Evolutionary conservation across 2,888 invertebrate genomes (phyloP), one percentile per base, ranked within the genome.

Genomic region (Lampropteryx suffumata): DNA sequence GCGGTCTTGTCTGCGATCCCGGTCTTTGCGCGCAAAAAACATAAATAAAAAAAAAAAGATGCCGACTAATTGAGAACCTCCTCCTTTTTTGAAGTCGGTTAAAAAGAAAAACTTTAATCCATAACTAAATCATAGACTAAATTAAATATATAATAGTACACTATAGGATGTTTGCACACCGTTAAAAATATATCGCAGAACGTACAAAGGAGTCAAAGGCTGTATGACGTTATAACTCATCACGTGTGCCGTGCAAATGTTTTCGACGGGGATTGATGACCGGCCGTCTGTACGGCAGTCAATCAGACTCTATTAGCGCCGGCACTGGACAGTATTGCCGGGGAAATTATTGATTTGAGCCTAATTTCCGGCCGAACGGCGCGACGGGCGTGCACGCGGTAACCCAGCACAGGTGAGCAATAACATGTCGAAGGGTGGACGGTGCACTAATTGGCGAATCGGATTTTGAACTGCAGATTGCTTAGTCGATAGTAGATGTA

Each of bases 331-430:
- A 74, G 72, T 69, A 68, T 67, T 69, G 69, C 68, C 64, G 64
- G 73, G 84, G 87, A 88, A 87, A 87, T 89, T 86, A 88, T 87
- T 79, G 88, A 88, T 85, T 87, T 78, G 83, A 64, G 69, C 69
- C 81, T 84, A 87, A 89, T 89, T 80, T 89, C 88, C 88, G 84
- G 73, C 59, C 76, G 67, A 73, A 66, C 69, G 68, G 60, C 68
- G 61, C 55, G 73, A 62, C 70, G 49, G 62, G 84, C 79, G 84
- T 78, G 67, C 21, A 37, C 76, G 83, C 73, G 84, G 84, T 84
- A 33, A 42, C 37, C 45, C 51, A 71, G 56, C 50, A 68, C 57
- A 47, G 64, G 63, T 64, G 59, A 65, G 63, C 60, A 56, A 62
- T 47, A 59, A 47, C 37, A 36, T 30, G 35, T 54, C 65, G 65